Base-by-base conservation (phyloP, 2,888 invertebrate species). In the Balanococcus diminutus region DNA sequence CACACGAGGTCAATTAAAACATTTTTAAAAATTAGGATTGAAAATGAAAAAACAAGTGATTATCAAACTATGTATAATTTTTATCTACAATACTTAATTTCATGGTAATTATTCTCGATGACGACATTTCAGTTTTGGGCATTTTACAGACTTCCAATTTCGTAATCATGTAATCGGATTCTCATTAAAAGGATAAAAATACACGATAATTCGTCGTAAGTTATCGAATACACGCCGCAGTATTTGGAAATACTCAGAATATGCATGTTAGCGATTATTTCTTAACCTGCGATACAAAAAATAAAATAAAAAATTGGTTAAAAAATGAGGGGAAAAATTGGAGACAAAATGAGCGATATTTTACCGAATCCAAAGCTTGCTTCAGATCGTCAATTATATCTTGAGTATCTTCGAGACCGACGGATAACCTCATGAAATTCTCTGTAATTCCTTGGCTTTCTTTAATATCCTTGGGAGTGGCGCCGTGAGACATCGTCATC, bases 401-500 rank as follows among this genome's bases (percentile, higher is more conserved):
- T 51, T 94, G 93, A 2, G 92, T 91, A 88, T 96, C 95, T 91
- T 99, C 98, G 32, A 98, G 90, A 5, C 98, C 98, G 85, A 98
- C 94, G 0, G 97, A 97, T 36, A 99, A 90, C 87, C 98, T 92
- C 84, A 99, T 92, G 28, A 98, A 91, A 42, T 94, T 93, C 89
- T 97, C 95, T 0, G 94, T 94, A 87, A 99, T 97, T 22, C 96
- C 96, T 31, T 97, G 91, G 87, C 91, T 91, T 28, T 90, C 90
- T 87, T 96, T 91, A 87, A 95, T 94, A 75, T 94, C 93, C 86
- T 91, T 92, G 0, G 97, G 95, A 32, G 98, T 94, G 0, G 96
- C 96, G 0, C 97, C 96, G 89, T 99, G 99, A 0, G 98, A 98
- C 98, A 98, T 98, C 25, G 96, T 90, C 22, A 94, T 94, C 87